Base-by-base conservation (phyloP, 2,797 vertebrate species). In the Sebastes cheni region DNA sequence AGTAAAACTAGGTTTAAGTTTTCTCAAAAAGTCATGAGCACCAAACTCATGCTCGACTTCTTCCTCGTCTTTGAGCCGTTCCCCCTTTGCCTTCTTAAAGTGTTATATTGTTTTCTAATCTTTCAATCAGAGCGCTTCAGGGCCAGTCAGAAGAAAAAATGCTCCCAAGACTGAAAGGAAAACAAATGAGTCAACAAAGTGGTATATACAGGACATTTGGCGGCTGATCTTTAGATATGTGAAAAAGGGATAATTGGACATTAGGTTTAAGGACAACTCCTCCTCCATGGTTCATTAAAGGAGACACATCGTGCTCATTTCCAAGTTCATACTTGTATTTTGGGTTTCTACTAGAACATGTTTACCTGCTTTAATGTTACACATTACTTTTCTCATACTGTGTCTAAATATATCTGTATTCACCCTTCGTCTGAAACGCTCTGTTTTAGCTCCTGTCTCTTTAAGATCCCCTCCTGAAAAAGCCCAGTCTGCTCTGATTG, bases 121-220 rank as follows among this genome's bases (percentile, higher is more conserved):
- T 82, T 65, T 78, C 62, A 72, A 68, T 86, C 82, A 16, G 68
- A 85, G 72, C 71, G 5, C 50, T 70, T 80, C 56, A 67, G 36
- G 54, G 67, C 36, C 71, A 72, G 86, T 50, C 30, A 50, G 50
- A 13, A 13, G 50, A 72, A 79, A 74, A 73, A 74, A 9, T 42
- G 7, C 76, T 77, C 71, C 66, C 23, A 74, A 36, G 55, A 55
- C 69, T 39, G 23, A 82, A 69, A 67, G 36, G 27, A 71, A 56
- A 75, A 80, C 75, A 79, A 81, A 77, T 42, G 39, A 85, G 81
- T 84, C 75, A 84, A 75, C 79, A 87, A 50, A 79, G 77, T 68
- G 59, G 72, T 72, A 80, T 65, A 39, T 22, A 16, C 55, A 39
- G 67, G n/a, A 60, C 50, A 70, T 81, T 79, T 74, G 13, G 25